These are phyloP conservation scores for Drosophila grimshawi DNA, from an alignment of 1,140 invertebrate species.

Conservation along the genomic window DNA sequence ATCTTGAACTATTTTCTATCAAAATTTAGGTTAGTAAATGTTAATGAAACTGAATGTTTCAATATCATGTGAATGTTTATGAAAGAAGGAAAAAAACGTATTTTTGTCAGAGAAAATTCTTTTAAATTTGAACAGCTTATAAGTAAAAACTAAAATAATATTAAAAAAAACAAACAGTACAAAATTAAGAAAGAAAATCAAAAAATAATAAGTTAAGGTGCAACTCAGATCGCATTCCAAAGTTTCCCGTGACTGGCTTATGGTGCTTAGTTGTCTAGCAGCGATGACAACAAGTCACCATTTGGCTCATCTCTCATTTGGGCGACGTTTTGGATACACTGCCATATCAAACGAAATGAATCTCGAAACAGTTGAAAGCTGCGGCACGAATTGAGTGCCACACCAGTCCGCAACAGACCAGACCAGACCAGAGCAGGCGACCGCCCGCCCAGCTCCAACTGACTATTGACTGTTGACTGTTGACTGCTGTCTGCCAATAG, in stretches of 20 bases:
- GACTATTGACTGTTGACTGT: neutral
- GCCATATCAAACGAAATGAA: constrained; percentile 38
- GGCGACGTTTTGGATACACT: constrained; percentile 6
- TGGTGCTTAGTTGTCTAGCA: neutral
- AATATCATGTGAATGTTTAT: too few species aligned
- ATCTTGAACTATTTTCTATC: too few species aligned
- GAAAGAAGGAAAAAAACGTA: too few species aligned
- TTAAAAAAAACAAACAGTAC: too few species aligned
- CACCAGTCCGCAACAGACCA: constrained; percentile 22
- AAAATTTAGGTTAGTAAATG: too few species aligned
- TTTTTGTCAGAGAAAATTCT: too few species aligned
- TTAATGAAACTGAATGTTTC: too few species aligned
- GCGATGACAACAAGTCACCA: constrained; percentile 9
- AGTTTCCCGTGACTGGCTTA: neutral
- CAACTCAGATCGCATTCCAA: neutral
- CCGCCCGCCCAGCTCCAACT: constrained; percentile 29
- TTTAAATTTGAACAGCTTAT: too few species aligned
- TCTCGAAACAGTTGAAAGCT: constrained; percentile 33
- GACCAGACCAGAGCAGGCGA: constrained; percentile 16
- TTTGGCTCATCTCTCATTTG: constrained; percentile 32
- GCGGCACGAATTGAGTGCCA: constrained; percentile 70
- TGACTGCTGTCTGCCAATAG: constrained; percentile 14
- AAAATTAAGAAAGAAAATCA: too few species aligned
- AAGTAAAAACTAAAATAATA: too few species aligned
- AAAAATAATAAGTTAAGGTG: neutral